Conservation (phyloP, 2,888 invertebrate species). For the Apamea anceps region DNA sequence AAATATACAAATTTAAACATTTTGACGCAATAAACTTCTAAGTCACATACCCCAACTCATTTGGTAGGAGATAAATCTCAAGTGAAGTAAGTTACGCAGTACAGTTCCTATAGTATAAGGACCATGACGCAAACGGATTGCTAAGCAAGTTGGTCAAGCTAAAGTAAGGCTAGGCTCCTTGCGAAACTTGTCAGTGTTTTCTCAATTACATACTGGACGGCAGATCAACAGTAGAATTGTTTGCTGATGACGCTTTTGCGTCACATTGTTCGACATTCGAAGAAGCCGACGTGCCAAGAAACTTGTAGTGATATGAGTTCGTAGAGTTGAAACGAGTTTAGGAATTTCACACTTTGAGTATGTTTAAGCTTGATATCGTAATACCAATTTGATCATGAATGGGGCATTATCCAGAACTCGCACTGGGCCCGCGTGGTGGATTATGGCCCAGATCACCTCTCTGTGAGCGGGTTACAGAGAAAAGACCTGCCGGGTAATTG, state of each 20-base stretch:
- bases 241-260: conserved; percentile 43
- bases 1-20: not conserved
- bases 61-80: conserved; percentile 53
- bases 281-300: conserved; percentile 12
- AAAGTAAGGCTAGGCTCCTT: conserved; percentile 56
- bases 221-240: conserved; percentile 58
- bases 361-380: not conserved
- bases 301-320: conserved; percentile 19
- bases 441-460: not conserved
- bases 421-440: not conserved
- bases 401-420: not conserved
- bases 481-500: not conserved
- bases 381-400: not conserved
- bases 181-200: conserved; percentile 59
- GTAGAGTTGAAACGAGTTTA: not conserved
- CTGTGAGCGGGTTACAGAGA: not conserved
- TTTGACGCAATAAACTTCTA: conserved; percentile 15
- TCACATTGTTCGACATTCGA: conserved; percentile 25
- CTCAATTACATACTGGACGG: conserved; percentile 53
- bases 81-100: conserved; percentile 44
- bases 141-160: conserved; percentile 62
- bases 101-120: conserved; percentile 29
- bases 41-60: conserved; percentile 37
- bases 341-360: conserved; percentile 11
- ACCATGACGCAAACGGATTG: conserved; percentile 62